phyloP scores from a whole-genome alignment of 2,113 vertebrate species.

The Callorhinus ursinus region DNA sequence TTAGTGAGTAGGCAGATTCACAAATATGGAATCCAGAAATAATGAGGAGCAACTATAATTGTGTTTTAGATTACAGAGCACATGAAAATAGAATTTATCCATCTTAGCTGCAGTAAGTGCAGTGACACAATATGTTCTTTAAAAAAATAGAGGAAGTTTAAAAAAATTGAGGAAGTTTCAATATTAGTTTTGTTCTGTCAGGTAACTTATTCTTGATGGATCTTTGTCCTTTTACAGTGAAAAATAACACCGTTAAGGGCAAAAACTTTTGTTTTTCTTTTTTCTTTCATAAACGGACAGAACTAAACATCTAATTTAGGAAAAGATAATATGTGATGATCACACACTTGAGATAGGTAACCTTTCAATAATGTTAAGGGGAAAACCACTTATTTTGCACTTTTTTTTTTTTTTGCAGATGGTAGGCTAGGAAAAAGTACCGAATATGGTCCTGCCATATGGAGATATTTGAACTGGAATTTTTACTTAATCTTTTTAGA shows the following conservation, averaged over 20 bases:
- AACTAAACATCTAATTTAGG: background rate
- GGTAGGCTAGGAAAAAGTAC: background rate
- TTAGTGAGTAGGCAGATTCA: background rate
- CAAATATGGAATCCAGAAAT: background rate
- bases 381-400: background rate
- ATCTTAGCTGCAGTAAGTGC: background rate
- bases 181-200: background rate
- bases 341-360: background rate
- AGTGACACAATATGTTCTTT: background rate
- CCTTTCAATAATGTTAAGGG: background rate
- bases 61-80: background rate
- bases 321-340: background rate
- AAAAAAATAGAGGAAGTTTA: background rate
- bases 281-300: background rate
- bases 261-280: background rate
- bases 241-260: background rate
- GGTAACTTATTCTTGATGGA: background rate
- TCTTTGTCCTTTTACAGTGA: background rate
- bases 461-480: background rate
- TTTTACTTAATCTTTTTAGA: constrained; percentile 36
- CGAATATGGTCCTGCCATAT: background rate
- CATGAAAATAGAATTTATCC: background rate
- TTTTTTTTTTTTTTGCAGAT: background rate
- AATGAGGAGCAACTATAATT: background rate
- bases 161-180: background rate